Conservation (phyloP, 2,797 vertebrate species). For the Coccyzus lansbergi region DNA sequence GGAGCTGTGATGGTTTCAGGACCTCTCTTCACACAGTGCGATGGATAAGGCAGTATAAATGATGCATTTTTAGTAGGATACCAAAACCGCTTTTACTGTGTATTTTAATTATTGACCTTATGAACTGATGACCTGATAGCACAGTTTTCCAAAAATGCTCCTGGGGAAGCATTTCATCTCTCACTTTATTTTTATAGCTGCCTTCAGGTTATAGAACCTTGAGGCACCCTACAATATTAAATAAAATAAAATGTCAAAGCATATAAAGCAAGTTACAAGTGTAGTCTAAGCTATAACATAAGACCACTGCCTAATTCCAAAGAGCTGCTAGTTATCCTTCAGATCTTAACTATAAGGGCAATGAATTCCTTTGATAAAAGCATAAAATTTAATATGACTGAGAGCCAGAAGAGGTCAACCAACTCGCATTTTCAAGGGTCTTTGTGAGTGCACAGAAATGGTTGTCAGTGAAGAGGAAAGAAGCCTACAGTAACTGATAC, state of each 20-base stretch:
- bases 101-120: background rate
- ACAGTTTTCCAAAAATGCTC: conserved; percentile 15
- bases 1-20: background rate
- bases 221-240: background rate
- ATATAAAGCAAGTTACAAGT: background rate
- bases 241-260: conserved; percentile 43
- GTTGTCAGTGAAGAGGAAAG: background rate
- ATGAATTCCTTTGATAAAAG: conserved; percentile 16
- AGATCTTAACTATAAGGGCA: background rate
- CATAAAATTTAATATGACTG: background rate
- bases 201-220: conserved; percentile 15
- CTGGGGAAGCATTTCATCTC: background rate
- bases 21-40: background rate
- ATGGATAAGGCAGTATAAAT: background rate
- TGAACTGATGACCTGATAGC: background rate
- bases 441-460: background rate
- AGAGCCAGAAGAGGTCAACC: background rate
- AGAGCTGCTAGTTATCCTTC: background rate
- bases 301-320: background rate
- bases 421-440: background rate
- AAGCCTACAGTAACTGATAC: background rate
- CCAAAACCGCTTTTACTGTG: background rate
- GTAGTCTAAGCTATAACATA: background rate
- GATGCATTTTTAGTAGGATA: background rate
- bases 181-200: conserved; percentile 16